Conservation (phyloP, 2,797 vertebrate genomes). For the Rhinichthys osculus region DNA sequence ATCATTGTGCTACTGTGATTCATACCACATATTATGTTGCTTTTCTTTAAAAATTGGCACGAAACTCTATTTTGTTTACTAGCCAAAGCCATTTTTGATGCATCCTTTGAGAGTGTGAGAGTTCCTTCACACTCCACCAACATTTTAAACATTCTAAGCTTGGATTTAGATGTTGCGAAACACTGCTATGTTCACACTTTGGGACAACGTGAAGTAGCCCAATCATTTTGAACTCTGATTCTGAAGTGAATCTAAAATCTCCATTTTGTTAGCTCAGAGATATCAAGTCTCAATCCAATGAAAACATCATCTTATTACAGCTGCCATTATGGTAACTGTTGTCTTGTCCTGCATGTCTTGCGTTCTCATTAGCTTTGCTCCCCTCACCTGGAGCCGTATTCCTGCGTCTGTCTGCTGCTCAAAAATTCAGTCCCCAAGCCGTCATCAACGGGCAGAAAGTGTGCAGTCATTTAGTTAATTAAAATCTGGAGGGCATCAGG, state of each 20-base stretch:
- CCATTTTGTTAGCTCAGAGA: not conserved
- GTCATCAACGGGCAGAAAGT: conserved; percentile 78
- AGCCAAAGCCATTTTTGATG: not conserved
- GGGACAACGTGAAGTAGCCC: not conserved
- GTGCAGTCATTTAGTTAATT: conserved; percentile 82
- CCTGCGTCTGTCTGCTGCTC: conserved; percentile 52
- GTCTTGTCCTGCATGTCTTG: conserved; percentile 53
- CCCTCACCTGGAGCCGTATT: conserved; percentile 65
- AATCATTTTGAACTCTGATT: not conserved
- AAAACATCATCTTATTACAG: not conserved
- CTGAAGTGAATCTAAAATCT: not conserved
- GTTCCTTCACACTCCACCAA: not conserved
- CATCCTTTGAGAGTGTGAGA: not conserved
- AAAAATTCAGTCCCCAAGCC: conserved; percentile 77
- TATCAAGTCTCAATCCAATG: conserved; percentile 1
- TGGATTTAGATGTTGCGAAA: not conserved
- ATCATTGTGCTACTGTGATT: not conserved
- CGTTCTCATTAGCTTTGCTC: conserved; percentile 66
- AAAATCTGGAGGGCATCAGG: conserved; percentile 80
- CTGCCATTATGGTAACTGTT: conserved; percentile 19
- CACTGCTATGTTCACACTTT: not conserved
- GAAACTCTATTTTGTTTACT: not conserved
- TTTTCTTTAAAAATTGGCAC: not conserved
- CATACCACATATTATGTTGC: not conserved
- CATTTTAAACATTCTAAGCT: not conserved